Percentiles rank a stretch among this genome's conserved stretches.
Conservation (phyloP, 64 coral and sea anemone genomes). For the Cladopsammia gracilis region DNA sequence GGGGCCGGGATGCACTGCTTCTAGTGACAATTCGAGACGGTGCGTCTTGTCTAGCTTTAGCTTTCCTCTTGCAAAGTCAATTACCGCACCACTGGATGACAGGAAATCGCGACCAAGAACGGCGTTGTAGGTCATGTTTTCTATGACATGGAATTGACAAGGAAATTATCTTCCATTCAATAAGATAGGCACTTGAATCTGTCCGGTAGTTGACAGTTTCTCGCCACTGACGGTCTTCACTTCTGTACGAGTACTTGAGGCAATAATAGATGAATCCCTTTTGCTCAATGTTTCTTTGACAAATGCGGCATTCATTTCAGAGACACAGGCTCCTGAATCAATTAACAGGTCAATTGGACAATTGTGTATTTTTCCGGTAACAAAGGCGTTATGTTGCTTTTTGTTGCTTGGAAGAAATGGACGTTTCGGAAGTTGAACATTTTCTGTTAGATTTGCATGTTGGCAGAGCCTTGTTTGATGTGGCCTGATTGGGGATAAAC, state of each 20-base stretch:
- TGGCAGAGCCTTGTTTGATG: neutral
- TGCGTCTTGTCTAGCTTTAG: neutral
- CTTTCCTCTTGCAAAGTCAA: neutral
- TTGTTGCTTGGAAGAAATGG: neutral
- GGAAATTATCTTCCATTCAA: conserved; percentile 28
- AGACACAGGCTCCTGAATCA: neutral
- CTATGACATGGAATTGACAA: conserved; percentile 5
- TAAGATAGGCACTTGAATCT: neutral
- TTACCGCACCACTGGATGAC: conserved; percentile 7
- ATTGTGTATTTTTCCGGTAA: neutral
- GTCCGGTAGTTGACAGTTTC: neutral
- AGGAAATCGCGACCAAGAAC: conserved; percentile 70
- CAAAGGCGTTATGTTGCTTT: neutral
- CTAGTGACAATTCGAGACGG: too few relatives aligned
- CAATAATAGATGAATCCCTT: too few relatives aligned
- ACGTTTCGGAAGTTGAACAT: too few relatives aligned
- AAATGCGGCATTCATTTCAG: neutral
- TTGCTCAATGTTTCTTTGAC: neutral
- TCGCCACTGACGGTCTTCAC: conserved; percentile 39
- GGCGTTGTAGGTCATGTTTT: conserved; percentile 48
- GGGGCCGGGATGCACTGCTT: too few relatives aligned
- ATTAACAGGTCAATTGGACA: neutral
- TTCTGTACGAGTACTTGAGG: neutral
- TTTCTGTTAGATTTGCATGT: neutral
- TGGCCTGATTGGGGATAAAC: neutral